A percentile compares a stretch with the other conserved stretches of the same genome.
These are phyloP conservation scores for Platysteira castanea DNA, from an alignment of 2,113 vertebrate genomes.

Conservation along the genomic window DNA sequence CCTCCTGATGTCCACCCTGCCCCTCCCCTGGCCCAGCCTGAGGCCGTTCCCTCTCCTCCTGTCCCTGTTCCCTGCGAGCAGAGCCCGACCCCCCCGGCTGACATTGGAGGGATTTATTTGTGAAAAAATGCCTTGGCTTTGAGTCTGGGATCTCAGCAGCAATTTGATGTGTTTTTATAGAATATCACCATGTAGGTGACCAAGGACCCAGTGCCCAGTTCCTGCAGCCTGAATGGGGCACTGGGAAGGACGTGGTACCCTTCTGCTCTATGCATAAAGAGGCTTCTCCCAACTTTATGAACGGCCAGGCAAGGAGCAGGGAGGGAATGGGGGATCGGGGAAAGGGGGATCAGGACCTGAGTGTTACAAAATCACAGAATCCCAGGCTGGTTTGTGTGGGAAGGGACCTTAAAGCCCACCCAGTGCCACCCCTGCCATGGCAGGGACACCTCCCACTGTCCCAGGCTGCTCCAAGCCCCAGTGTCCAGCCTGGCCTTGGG, in stretches of 20 bases:
- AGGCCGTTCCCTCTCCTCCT: background rate
- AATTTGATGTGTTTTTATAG: background rate
- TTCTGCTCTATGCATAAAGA: background rate
- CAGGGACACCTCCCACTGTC: background rate
- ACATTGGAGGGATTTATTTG: background rate
- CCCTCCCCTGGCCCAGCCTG: background rate
- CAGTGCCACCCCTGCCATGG: background rate
- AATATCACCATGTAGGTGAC: background rate
- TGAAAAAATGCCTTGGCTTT: background rate
- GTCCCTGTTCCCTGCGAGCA: background rate
- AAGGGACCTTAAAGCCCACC: background rate
- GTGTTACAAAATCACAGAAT: background rate
- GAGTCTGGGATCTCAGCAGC: background rate
- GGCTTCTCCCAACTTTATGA: background rate
- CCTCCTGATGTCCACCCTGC: accelerated
- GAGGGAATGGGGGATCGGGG: background rate
- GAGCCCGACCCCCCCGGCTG: background rate
- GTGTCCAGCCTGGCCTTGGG: background rate
- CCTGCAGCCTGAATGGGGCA: background rate
- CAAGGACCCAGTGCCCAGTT: background rate
- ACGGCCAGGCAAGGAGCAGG: background rate
- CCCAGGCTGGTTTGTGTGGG: background rate
- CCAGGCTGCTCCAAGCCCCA: background rate
- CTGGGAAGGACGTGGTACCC: background rate
- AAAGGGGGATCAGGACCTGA: background rate